Base-by-base conservation (phyloP, 2,113 vertebrate genomes). In the Colius striatus region DNA sequence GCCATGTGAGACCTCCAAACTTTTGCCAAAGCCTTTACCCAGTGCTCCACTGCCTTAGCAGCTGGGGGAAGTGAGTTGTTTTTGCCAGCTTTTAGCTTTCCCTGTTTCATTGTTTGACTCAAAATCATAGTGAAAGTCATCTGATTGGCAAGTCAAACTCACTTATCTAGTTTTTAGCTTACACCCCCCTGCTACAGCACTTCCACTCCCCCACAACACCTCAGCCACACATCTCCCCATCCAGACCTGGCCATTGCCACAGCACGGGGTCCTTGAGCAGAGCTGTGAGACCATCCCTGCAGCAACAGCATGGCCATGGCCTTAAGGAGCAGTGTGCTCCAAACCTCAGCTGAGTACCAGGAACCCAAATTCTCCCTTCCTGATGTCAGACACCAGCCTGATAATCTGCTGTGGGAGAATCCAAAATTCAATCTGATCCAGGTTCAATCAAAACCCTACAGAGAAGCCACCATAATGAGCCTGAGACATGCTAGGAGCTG, bases 131-230 rank as follows among this genome's bases (percentile, higher is more conserved):
- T 26, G 51, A 94, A 51, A 19, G 32, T 87, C 89, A 91, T 82
- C 85, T 94, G 94, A 94, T 57, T 53, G 23, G 48, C 41, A 65
- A 95, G 76, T 43, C 76, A 87, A 92, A 83, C 67, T 53, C 77
- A 32, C 57, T 75, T 1, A 1, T 55, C n/a, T 67, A 13, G 27
- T 43, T 75, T 57, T 71, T 83, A 67, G 22, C 27, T 93, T 36
- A n/a, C 30, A 47, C 19, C 23, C 30, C 48, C 16, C 43, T 30
- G 25, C 51, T 2, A 0, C 81, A 89, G 76, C 47, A 23, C 25
- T 89, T 92, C 66, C 41, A 66, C 38, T 6, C 22, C 29, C 34
- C 12, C 11, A 7, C 25, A 47, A 6, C 7, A 8, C 3, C 61
- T 47, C 66, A 82, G 45, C 20, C 71, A 45, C 25, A 5, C 12